A percentile compares a stretch with the other conserved stretches of the same genome.
phyloP scores from a whole-genome alignment of 2,113 vertebrate genomes.

The Solea senegalensis region DNA sequence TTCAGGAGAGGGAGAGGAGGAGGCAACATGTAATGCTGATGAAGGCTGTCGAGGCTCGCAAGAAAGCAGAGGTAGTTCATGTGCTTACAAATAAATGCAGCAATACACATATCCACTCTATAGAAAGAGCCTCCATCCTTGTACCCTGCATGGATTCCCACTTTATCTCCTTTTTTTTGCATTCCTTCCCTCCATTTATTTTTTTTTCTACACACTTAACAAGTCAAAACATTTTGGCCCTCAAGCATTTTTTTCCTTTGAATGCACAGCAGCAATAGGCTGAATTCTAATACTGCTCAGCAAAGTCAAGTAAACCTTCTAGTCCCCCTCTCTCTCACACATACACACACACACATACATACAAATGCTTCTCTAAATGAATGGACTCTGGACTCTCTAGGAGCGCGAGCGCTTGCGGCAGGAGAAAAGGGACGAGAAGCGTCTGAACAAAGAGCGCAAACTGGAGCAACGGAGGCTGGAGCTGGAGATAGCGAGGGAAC shows the following conservation, averaged over 20 bases:
- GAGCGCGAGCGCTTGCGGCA: conserved; percentile 97
- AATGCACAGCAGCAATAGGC: conserved; percentile 71
- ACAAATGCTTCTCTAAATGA: conserved; percentile 47
- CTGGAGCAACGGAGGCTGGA: conserved; percentile 93
- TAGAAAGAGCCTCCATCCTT: conserved; percentile 62
- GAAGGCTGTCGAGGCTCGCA: conserved; percentile 98
- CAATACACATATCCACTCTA: conserved; percentile 54
- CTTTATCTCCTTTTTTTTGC: conserved; percentile 57
- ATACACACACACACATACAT: conserved; percentile 22
- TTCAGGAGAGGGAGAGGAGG: conserved; percentile 95
- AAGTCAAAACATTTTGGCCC: conserved; percentile 76
- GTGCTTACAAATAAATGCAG: conserved; percentile 51
- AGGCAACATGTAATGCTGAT: conserved; percentile 98
- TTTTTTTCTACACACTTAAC: conserved; percentile 61
- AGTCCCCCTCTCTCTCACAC: conserved; percentile 47
- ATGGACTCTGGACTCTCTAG: conserved; percentile 78
- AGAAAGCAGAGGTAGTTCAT: conserved; percentile 95
- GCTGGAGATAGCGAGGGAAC: conserved; percentile 95
- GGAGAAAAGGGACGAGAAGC: conserved; percentile 98
- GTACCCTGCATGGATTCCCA: conserved; percentile 52
- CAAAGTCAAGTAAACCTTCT: conserved; percentile 69
- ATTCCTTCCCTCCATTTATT: conserved; percentile 48
- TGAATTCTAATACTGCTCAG: conserved; percentile 74
- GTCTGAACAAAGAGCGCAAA: conserved; percentile 97
- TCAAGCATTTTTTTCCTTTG: conserved; percentile 75